Base-by-base conservation (phyloP, 2,113 vertebrate species). In the Lucifuga dentata region DNA sequence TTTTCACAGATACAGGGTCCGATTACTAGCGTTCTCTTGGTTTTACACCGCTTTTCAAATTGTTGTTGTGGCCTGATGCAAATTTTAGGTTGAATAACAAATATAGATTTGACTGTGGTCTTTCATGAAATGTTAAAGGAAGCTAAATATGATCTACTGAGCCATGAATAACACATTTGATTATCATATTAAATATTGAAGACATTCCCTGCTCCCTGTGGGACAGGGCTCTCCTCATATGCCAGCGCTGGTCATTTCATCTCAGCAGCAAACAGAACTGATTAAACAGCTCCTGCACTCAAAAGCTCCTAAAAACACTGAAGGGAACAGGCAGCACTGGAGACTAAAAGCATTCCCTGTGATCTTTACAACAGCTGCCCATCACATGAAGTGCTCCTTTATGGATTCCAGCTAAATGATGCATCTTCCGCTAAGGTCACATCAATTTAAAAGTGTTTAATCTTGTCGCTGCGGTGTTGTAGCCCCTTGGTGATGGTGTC, bases 101-200 rank as follows among this genome's bases (percentile, higher is more conserved):
- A 73, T 68, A 79, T 12, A 61, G 15, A 78, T 83, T 56, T 65
- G 33, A 73, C 46, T 70, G 52, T 64, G 44, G 53, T 55, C 36
- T 20, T 21, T 75, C 80, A 86, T 83, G 44, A 79, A 81, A 78
- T 73, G 68, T 81, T 82, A 71, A 85, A 76, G 44, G 32, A 65
- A 71, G 53, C 69, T 81, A 73, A 86, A 83, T 48, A 48, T 63
- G 57, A 44, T 69, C 69, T 38, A 58, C 60, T 72, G 66, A 76
- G 41, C 66, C 66, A 63, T 77, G 79, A 78, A 85, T 84, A 79
- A 76, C 71, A 83, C 46, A 41, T 84, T 69, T 79, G 85, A 87
- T 87, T 84, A 80, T 51, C 13, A 44, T 48, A 80, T 84, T 17
- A 87, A 85, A 85, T 84, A 89, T 86, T 87, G 57, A 87, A 79